phyloP scores from a whole-genome alignment of 2,888 invertebrate species.

The Chymomyza fuscimana region DNA sequence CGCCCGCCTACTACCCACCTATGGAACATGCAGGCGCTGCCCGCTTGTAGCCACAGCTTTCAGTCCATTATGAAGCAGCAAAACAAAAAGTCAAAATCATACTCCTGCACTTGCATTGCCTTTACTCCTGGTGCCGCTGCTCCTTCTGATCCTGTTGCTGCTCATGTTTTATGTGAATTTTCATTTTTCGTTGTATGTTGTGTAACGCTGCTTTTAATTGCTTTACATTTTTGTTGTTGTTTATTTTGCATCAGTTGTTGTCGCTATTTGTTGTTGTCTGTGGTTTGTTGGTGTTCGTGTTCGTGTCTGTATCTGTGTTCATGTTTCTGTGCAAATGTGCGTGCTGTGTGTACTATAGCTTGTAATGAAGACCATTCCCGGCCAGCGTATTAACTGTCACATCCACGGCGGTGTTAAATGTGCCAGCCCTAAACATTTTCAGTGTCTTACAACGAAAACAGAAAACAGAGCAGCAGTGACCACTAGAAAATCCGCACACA shows the following conservation, averaged over 20 bases:
- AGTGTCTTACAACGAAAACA: constrained; percentile 65
- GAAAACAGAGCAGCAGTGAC: constrained; percentile 19
- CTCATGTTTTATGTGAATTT: constrained; percentile 72
- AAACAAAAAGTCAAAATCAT: constrained; percentile 63
- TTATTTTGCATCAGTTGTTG: constrained; percentile 37
- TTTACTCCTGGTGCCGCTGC: background rate
- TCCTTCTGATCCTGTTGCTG: constrained; percentile 27
- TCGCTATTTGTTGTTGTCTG: constrained; percentile 39
- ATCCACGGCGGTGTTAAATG: constrained; percentile 65
- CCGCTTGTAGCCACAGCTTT: constrained; percentile 72
- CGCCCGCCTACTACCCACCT: no score
- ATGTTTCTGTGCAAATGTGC: constrained; percentile 8
- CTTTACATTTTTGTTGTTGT: constrained; percentile 71
- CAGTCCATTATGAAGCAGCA: constrained; percentile 39
- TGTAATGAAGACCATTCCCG: constrained; percentile 67
- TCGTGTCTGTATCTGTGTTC: constrained; percentile 4
- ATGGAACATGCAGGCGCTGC: constrained; percentile 9
- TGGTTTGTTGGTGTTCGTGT: constrained; percentile 1
- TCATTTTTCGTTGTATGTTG: constrained; percentile 60
- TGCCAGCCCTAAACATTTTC: constrained; percentile 66
- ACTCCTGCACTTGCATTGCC: background rate
- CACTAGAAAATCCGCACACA: background rate
- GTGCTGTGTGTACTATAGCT: constrained; percentile 37
- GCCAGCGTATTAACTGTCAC: constrained; percentile 71
- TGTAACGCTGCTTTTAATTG: constrained; percentile 71